Percentiles rank a stretch among this genome's conserved stretches.
phyloP scores from a whole-genome alignment of 2,113 vertebrate species.

The Pluvianellus socialis region DNA sequence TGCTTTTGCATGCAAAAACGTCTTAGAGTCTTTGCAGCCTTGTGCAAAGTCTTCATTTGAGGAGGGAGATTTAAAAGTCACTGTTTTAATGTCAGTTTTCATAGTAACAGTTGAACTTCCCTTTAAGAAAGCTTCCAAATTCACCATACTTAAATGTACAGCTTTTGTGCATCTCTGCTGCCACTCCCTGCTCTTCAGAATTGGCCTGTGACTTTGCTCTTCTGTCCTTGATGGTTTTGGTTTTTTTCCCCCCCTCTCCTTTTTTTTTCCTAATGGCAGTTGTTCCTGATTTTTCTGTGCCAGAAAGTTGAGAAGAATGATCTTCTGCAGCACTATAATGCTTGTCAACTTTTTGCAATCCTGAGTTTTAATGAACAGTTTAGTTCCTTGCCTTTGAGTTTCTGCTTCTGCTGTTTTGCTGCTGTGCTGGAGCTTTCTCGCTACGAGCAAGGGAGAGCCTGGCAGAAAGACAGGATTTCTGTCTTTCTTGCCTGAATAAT shows the following conservation, averaged over 20 bases:
- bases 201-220: background rate
- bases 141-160: background rate
- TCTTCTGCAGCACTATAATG: constrained; percentile 2
- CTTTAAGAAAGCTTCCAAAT: background rate
- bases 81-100: background rate
- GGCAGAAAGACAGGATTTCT: constrained; percentile 25
- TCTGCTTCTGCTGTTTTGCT: constrained; percentile 16
- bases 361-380: constrained; percentile 51
- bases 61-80: background rate
- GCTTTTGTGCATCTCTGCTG: background rate
- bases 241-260: background rate
- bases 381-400: background rate
- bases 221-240: constrained; percentile 7
- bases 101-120: background rate
- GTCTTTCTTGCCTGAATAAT: constrained; percentile 13
- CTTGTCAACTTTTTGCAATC: constrained; percentile 48
- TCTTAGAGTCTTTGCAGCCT: background rate
- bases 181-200: background rate
- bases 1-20: background rate
- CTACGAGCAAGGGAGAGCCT: background rate
- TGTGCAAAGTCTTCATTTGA: background rate
- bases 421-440: constrained; percentile 34
- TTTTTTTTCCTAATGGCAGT: background rate
- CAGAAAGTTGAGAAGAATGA: constrained; percentile 23
- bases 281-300: background rate